A percentile compares a stretch with the other conserved stretches of the same genome.
Evolutionary conservation across 2,888 invertebrate species (phyloP).

Genomic region (Adelognathus sp.): DNA sequence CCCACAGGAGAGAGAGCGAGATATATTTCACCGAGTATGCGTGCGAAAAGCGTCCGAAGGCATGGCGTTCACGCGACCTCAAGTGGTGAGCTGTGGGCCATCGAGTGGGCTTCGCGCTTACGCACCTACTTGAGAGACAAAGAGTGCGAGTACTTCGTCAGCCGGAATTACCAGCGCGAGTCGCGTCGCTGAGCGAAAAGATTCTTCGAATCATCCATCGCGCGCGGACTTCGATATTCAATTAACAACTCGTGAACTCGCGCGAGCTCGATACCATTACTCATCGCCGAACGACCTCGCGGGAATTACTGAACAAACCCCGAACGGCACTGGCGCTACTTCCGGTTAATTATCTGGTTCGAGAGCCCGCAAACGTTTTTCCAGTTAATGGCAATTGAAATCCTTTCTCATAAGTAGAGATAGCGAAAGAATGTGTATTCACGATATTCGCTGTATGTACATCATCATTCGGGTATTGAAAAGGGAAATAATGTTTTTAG

Average conservation of each 20-base stretch:
- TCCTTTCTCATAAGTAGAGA: too few species aligned
- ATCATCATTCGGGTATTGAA: too few species aligned
- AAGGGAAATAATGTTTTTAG: too few species aligned
- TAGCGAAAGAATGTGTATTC: too few species aligned
- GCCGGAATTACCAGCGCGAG: slow-evolving; percentile 5
- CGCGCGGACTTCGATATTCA: neutral
- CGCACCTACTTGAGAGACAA: slow-evolving; percentile 48
- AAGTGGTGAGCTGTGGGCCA: neutral
- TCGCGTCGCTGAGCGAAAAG: neutral
- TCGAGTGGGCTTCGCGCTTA: slow-evolving; percentile 48
- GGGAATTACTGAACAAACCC: neutral
- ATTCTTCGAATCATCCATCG: neutral
- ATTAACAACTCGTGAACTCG: neutral
- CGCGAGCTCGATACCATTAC: slow-evolving; percentile 25
- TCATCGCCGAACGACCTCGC: slow-evolving; percentile 27
- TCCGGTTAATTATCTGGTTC: slow-evolving; percentile 51
- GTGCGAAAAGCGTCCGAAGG: slow-evolving; percentile 52
- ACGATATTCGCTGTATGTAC: too few species aligned
- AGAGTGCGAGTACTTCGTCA: slow-evolving; percentile 11
- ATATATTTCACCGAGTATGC: too few species aligned
- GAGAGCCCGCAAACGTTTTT: slow-evolving; percentile 48
- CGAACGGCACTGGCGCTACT: slow-evolving; percentile 27
- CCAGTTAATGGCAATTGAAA: slow-evolving; percentile 34
- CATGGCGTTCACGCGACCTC: slow-evolving; percentile 33
- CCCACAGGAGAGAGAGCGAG: slow-evolving; percentile 37